Percentiles rank a stretch among this genome's conserved stretches.
phyloP scores from a whole-genome alignment of 30 jellyfish, hydroid and myxozoan genomes.

The Aurelia aurita region DNA sequence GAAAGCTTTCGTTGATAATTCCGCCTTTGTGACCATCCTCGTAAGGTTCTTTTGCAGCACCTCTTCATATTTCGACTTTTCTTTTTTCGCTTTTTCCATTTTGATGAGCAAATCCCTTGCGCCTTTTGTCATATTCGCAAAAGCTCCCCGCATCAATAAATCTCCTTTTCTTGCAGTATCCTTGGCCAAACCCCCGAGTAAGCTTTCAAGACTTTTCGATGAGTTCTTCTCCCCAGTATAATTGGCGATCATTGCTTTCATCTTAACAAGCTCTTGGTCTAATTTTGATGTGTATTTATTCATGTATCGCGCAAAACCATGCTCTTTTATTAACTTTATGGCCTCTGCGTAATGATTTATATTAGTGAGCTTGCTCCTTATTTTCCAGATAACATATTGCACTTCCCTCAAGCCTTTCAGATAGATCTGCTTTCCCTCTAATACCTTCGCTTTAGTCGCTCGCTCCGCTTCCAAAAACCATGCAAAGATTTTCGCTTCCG shows the following conservation, averaged over 20 bases:
- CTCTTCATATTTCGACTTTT: background rate
- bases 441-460: conserved; percentile 7
- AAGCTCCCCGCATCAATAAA: background rate
- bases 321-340: background rate
- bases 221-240: background rate
- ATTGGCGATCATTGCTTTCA: background rate
- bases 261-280: background rate
- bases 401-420: background rate
- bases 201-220: background rate
- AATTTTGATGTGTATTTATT: background rate
- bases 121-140: background rate
- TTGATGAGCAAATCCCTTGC: background rate
- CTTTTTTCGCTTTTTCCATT: conserved; percentile 1
- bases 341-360: conserved; percentile 20
- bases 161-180: background rate
- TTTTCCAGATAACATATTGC: background rate
- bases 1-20: background rate
- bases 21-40: background rate
- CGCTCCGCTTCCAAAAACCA: conserved; percentile 44
- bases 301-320: background rate
- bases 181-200: background rate
- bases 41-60: background rate
- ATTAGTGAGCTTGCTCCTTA: background rate
- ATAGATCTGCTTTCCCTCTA: conserved; percentile 5
- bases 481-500: conserved; percentile 12